Percentiles rank a stretch among this genome's conserved stretches.
Conservation (phyloP, 2,113 vertebrate species). For the Lasiurus cinereus region DNA sequence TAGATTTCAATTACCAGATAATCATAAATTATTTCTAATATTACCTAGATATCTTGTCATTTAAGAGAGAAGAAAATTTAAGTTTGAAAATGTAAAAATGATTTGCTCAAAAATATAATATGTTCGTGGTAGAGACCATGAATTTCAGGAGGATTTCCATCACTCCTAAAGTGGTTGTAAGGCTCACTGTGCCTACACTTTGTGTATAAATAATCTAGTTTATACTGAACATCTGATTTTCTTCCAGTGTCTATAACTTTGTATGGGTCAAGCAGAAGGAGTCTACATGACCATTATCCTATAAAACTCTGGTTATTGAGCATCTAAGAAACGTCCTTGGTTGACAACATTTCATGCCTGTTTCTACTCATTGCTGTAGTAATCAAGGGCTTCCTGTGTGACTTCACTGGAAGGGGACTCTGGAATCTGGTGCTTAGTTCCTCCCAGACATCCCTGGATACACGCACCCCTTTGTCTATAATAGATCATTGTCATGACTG, state of each 20-base stretch:
- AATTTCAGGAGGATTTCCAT: neutral
- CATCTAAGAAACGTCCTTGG: neutral
- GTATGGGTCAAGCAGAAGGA: neutral
- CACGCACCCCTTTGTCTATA: neutral
- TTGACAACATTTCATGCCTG: neutral
- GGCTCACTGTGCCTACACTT: neutral
- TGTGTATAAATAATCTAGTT: neutral
- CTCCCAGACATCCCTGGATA: neutral
- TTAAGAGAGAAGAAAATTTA: neutral
- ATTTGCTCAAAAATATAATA: neutral
- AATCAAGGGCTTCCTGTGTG: neutral
- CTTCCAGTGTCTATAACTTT: neutral
- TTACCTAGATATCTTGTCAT: neutral
- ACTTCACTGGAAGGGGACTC: neutral
- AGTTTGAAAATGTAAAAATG: neutral
- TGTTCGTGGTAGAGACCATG: neutral
- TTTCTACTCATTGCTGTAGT: neutral
- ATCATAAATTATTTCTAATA: slow-evolving; percentile 1
- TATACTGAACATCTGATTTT: neutral
- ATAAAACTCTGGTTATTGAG: neutral
- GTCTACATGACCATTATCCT: neutral
- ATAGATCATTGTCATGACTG: neutral
- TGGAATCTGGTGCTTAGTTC: neutral
- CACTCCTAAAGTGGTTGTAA: neutral
- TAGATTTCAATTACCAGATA: neutral